A percentile compares a stretch with the other conserved stretches of the same genome.
Evolutionary conservation across 2,888 invertebrate species (phyloP).

Genomic region (Trissolcus brochymenae): DNA sequence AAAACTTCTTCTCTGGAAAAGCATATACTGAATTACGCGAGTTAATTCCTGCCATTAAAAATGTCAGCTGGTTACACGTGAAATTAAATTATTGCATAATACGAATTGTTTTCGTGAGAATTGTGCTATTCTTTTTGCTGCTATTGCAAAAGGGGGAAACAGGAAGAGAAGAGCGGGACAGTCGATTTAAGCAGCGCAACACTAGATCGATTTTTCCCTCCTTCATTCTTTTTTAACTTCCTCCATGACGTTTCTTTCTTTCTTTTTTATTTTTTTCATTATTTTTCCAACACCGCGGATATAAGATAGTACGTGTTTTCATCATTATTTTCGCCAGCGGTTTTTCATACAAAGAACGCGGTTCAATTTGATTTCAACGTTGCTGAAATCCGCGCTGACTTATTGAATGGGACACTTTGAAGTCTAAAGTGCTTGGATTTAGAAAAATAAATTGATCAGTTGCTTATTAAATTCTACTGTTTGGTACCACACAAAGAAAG

Average conservation of each 20-base stretch:
- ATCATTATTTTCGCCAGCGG: constrained; percentile 21
- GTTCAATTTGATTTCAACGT: constrained; percentile 7
- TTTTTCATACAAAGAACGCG: constrained; percentile 7
- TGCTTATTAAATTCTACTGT: constrained; percentile 2
- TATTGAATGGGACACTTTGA: constrained; percentile 11
- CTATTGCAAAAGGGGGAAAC: neutral
- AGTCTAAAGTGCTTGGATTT: constrained; percentile 5
- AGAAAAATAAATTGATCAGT: constrained; percentile 12
- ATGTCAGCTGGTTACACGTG: constrained; percentile 13
- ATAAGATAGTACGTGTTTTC: constrained; percentile 8
- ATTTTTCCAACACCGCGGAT: constrained; percentile 4
- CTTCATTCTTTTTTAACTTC: neutral
- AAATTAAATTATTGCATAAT: constrained; percentile 40
- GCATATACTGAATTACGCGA: constrained; percentile 1
- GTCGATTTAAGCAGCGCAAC: no score
- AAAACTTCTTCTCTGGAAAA: neutral
- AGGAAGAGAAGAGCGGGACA: no score
- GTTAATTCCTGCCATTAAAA: constrained; percentile 13
- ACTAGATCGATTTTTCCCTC: neutral
- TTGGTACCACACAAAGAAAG: neutral
- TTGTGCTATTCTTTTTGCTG: constrained; percentile 12
- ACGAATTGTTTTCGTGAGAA: constrained; percentile 40
- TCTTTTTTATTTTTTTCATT: constrained; percentile 14
- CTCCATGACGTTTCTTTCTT: neutral
- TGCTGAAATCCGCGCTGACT: constrained; percentile 12